Evolutionary conservation across 2,797 vertebrate species (phyloP).

Genomic region (Gorsachius magnificus): DNA sequence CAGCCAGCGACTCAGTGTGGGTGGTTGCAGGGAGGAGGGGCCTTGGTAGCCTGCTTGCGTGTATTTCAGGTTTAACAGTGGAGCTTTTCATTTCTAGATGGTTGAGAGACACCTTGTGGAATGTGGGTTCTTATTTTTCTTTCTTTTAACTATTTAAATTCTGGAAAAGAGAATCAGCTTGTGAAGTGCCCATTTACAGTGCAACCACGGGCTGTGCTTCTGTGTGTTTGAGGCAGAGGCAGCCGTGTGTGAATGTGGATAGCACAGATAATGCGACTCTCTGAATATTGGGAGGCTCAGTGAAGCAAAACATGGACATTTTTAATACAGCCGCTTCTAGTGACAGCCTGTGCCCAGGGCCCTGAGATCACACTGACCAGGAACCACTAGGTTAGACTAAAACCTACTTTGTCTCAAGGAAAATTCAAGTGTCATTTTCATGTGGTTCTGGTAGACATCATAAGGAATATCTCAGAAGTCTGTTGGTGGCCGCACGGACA

Average conservation of each 20-base stretch:
- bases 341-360: neutral
- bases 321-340: neutral
- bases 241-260: neutral
- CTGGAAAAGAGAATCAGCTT: neutral
- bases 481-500: neutral
- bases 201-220: neutral
- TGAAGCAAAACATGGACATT: neutral
- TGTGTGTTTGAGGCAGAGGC: neutral
- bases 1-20: neutral
- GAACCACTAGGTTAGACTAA: neutral
- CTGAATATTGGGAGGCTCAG: neutral
- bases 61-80: neutral
- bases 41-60: neutral
- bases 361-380: neutral
- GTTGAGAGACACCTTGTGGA: conserved; percentile 35
- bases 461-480: neutral
- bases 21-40: neutral
- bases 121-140: neutral
- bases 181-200: neutral
- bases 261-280: neutral
- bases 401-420: neutral
- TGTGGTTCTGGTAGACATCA: neutral
- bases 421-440: neutral
- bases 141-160: neutral
- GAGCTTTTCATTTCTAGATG: conserved; percentile 9